A percentile compares a stretch with the other conserved stretches of the same genome.
Evolutionary conservation across 2,888 invertebrate species (phyloP).

Genomic region (Deilephila porcellus): DNA sequence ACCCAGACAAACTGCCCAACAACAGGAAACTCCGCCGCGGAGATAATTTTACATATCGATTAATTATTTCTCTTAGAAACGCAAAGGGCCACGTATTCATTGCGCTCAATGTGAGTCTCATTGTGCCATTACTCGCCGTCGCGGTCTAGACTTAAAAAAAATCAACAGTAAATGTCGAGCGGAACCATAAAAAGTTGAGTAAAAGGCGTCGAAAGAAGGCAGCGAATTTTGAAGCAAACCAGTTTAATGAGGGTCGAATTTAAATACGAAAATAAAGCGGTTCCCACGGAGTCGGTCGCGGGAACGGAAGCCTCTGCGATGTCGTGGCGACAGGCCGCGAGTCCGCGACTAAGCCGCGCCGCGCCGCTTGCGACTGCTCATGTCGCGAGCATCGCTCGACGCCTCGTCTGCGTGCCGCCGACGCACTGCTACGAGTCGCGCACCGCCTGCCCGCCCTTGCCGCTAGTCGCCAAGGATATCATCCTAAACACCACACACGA

Average conservation of each 20-base stretch:
- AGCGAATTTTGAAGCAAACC: slow-evolving; percentile 84
- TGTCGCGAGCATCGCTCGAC: slow-evolving; percentile 55
- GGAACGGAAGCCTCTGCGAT: slow-evolving; percentile 80
- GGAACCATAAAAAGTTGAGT: slow-evolving; percentile 84
- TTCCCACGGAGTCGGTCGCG: slow-evolving; percentile 83
- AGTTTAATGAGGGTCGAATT: slow-evolving; percentile 85
- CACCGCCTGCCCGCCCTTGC: slow-evolving; percentile 39
- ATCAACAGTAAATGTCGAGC: slow-evolving; percentile 82
- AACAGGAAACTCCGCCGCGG: slow-evolving; percentile 4
- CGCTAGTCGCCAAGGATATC: slow-evolving; percentile 22
- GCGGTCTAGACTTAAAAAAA: slow-evolving; percentile 75
- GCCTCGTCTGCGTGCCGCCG: slow-evolving; percentile 37
- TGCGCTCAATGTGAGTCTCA: slow-evolving; percentile 61
- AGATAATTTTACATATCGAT: slow-evolving; percentile 28
- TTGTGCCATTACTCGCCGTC: slow-evolving; percentile 60
- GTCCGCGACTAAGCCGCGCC: slow-evolving; percentile 39
- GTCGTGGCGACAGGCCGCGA: slow-evolving; percentile 62
- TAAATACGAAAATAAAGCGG: slow-evolving; percentile 83
- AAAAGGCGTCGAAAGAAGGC: slow-evolving; percentile 85
- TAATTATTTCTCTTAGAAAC: slow-evolving; percentile 50
- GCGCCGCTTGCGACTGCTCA: slow-evolving; percentile 49
- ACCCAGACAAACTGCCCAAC: slow-evolving; percentile 17
- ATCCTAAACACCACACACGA: slow-evolving; percentile 35
- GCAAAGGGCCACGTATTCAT: slow-evolving; percentile 65
- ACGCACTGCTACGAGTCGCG: slow-evolving; percentile 33